These are phyloP conservation scores for Luperina nickerlii DNA, from an alignment of 2,888 invertebrate species.

Conservation along the genomic window DNA sequence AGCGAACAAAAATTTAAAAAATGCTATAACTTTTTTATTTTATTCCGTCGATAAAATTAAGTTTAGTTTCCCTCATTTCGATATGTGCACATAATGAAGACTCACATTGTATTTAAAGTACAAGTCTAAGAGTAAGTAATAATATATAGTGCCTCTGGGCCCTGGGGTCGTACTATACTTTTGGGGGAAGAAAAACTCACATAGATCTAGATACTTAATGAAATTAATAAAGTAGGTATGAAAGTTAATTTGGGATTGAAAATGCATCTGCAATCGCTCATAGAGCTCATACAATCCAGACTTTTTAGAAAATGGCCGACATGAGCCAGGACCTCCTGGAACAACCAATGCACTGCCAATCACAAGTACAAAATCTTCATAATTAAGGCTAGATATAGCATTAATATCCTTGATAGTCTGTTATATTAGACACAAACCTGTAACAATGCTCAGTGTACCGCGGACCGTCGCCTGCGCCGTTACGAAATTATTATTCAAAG, in stretches of 20 bases:
- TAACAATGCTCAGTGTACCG: constrained; percentile 58
- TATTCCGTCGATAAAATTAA: no score
- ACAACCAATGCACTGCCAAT: neutral
- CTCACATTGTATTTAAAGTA: neutral
- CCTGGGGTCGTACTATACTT: neutral
- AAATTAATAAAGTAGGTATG: neutral
- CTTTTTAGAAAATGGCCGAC: neutral
- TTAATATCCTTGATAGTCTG: constrained; percentile 55
- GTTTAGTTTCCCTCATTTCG: no score
- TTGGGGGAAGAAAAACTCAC: neutral
- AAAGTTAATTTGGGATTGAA: neutral
- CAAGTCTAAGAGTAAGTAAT: neutral
- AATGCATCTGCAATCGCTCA: neutral
- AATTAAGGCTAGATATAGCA: constrained; percentile 32
- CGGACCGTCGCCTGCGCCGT: constrained; percentile 49
- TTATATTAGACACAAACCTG: constrained; percentile 56
- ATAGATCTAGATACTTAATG: neutral
- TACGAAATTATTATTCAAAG: constrained; percentile 44
- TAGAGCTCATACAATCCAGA: neutral
- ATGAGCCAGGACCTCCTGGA: neutral
- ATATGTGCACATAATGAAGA: no score
- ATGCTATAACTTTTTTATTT: no score
- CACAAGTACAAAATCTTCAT: constrained; percentile 6
- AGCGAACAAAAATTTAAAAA: no score
- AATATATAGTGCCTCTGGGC: no score